These are phyloP conservation scores for Pegoplata infirma DNA, from an alignment of 2,888 invertebrate species.

Conservation along the genomic window DNA sequence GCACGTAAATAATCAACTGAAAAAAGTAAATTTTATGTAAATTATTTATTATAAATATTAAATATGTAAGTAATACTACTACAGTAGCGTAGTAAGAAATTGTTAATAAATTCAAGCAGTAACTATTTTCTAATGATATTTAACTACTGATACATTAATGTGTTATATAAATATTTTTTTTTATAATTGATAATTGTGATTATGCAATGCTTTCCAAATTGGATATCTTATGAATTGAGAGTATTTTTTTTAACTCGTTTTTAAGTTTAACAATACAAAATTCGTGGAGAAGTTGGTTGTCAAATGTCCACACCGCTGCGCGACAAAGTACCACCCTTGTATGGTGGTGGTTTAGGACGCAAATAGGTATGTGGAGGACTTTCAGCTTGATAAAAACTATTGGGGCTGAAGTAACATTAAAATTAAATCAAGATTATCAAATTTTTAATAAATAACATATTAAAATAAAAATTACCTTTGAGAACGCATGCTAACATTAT, in stretches of 20 bases:
- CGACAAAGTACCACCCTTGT: conserved; percentile 72
- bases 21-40: too few relatives aligned
- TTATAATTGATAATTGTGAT: neutral
- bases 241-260: neutral
- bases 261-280: conserved; percentile 75
- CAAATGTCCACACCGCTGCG: conserved; percentile 76
- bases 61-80: too few relatives aligned
- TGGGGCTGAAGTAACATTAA: conserved; percentile 78
- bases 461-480: conserved; percentile 70
- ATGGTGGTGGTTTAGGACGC: conserved; percentile 77
- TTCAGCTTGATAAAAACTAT: conserved; percentile 79
- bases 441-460: neutral
- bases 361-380: conserved; percentile 79
- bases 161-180: neutral
- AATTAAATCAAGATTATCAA: too few relatives aligned
- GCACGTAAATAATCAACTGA: too few relatives aligned
- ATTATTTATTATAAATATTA: too few relatives aligned
- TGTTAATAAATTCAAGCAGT: neutral
- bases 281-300: conserved; percentile 76
- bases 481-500: conserved; percentile 76
- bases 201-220: neutral
- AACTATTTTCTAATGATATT: neutral
- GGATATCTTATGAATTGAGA: neutral
- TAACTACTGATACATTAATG: neutral
- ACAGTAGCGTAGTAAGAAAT: too few relatives aligned